Conservation (phyloP, 1,140 invertebrate genomes). For the Oncopeltus fasciatus region DNA sequence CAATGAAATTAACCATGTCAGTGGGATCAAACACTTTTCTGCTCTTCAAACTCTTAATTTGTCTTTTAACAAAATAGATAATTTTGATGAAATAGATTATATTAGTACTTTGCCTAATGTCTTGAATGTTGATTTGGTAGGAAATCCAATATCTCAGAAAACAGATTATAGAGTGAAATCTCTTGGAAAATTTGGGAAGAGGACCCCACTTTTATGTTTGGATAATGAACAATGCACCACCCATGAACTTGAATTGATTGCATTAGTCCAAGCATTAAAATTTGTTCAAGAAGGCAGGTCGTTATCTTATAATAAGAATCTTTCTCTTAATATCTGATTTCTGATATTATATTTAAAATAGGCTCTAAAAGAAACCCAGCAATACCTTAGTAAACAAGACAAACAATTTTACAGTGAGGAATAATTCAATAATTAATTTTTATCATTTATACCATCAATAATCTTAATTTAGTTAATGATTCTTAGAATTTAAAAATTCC, state of each 20-base stretch:
- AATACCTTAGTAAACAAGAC: too few species aligned
- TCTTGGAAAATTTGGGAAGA: conserved; percentile 62
- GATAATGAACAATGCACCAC: conserved; percentile 76
- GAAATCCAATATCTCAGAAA: conserved; percentile 73
- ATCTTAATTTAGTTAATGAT: too few species aligned
- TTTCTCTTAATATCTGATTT: not conserved
- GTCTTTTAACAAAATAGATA: conserved; percentile 66
- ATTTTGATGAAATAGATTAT: conserved; percentile 66
- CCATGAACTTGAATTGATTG: conserved; percentile 79
- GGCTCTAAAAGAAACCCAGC: too few species aligned
- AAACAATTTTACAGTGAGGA: too few species aligned
- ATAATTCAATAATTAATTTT: too few species aligned
- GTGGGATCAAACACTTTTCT: conserved; percentile 68
- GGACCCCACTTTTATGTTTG: conserved; percentile 60
- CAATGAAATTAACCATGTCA: conserved; percentile 61
- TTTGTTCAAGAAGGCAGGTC: conserved; percentile 46
- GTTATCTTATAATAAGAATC: conserved; percentile 46
- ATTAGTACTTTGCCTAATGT: conserved; percentile 70
- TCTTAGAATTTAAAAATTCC: too few species aligned
- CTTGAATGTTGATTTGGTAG: conserved; percentile 68
- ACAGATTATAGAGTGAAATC: conserved; percentile 84
- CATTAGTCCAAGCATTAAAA: conserved; percentile 71
- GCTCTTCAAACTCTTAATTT: conserved; percentile 73
- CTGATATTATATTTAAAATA: too few species aligned
- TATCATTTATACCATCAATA: too few species aligned